Evolutionary conservation across 2,113 vertebrate species (phyloP), one percentile per base, ranked within the genome.

Genomic region (Anoura caudifer): DNA sequence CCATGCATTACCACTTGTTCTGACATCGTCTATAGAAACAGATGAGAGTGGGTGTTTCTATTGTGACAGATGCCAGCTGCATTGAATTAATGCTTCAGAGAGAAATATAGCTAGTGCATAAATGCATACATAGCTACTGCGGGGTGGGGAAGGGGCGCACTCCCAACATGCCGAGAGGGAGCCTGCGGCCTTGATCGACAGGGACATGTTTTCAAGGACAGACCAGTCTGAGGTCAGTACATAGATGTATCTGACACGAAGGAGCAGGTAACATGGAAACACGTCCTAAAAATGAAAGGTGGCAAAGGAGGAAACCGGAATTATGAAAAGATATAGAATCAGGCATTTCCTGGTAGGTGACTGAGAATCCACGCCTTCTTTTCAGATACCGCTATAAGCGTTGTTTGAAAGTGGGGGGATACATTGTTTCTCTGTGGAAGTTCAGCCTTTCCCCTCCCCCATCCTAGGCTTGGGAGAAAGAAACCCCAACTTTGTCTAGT

Each of bases 1-100:
- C 98, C 99, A 99, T 99, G 99, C 99, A 99, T 99, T 99, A 98
- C 98, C 97, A 98, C 98, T 98, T 97, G 98, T 98, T 98, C 98
- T 98, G 99, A 98, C 99, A 99, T 99, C 99, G 98, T 98, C 98
- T 99, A 99, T 99, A 99, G 99, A 99, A 99, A 99, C 98, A 98
- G 98, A 98, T 98, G 98, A 98, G 97, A 97, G 98, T 98, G 97
- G 97, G 98, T 98, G 98, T 99, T 99, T 99, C 99, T 99, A 99
- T 98, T 98, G 98, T 98, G 98, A 99, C 98, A 98, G 98, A 99
- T 99, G 99, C 98, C 99, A 99, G 99, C 98, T 99, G 98, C 98
- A 99, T 99, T 99, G 98, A 99, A 98, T 98, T 99, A 98, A 98
- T 99, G 98, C 98, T 98, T 98, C 98, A 97, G 98, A 98, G 98